phyloP scores from a whole-genome alignment of 2,888 invertebrate species.

The Apodemia duryi region DNA sequence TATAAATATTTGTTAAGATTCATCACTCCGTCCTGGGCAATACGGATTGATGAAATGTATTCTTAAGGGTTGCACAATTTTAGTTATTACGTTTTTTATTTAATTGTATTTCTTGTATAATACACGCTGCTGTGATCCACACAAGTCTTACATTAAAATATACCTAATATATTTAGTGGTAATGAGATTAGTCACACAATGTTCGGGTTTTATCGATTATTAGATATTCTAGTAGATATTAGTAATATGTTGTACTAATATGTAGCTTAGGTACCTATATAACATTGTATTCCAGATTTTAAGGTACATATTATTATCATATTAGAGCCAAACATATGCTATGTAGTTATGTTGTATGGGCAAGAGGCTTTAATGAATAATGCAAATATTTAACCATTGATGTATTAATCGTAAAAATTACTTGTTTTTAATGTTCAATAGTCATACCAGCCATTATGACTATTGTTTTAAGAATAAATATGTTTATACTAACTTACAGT shows the following conservation, averaged over 20 bases:
- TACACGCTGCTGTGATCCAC: background rate
- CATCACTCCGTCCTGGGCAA: conserved; percentile 74
- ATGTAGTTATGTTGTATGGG: background rate
- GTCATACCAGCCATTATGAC: conserved; percentile 79
- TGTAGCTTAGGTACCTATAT: background rate
- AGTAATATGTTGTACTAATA: background rate
- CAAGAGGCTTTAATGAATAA: conserved; percentile 8
- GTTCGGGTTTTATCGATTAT: background rate
- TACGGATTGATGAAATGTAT: conserved; percentile 72
- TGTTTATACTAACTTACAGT: conserved; percentile 58
- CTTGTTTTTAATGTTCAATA: conserved; percentile 36
- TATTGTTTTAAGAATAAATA: conserved; percentile 67
- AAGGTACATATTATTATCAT: background rate
- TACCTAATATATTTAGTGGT: background rate
- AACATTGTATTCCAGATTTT: background rate
- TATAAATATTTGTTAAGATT: conserved; percentile 42
- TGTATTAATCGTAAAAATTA: conserved; percentile 13
- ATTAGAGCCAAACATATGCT: background rate
- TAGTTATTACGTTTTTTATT: background rate
- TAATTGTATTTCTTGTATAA: background rate
- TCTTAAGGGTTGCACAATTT: background rate
- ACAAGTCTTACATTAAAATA: conserved; percentile 3
- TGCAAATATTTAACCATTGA: conserved; percentile 11
- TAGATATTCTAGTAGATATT: background rate
- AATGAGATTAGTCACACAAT: background rate